Percentiles rank a stretch among this genome's conserved stretches.
These are phyloP conservation scores for Puffinus mauretanicus DNA, from an alignment of 2,113 vertebrate species.

Conservation along the genomic window DNA sequence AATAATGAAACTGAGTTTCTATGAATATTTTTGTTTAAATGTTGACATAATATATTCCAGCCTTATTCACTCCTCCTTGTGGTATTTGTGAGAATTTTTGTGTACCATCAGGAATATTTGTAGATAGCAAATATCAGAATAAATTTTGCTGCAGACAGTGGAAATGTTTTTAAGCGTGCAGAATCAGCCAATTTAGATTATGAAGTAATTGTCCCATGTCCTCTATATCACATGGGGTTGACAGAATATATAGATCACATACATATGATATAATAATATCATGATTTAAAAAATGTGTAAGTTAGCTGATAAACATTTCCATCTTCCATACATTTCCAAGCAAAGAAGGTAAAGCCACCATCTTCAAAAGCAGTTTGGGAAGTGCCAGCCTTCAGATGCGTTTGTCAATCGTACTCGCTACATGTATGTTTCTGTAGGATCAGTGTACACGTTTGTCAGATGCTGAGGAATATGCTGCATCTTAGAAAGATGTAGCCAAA, in stretches of 20 bases:
- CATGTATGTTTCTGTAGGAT: not conserved
- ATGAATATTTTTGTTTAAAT: not conserved
- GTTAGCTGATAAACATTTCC: not conserved
- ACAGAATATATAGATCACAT: not conserved
- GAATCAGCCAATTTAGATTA: not conserved
- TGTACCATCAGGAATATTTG: not conserved
- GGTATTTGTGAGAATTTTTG: not conserved
- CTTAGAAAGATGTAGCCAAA: not conserved
- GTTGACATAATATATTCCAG: not conserved
- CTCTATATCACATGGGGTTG: not conserved
- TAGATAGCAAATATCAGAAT: not conserved
- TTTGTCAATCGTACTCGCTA: not conserved
- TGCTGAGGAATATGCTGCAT: not conserved
- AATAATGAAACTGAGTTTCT: not conserved
- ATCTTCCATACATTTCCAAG: not conserved
- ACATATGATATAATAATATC: not conserved
- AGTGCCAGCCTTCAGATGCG: not conserved
- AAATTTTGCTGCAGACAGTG: not conserved
- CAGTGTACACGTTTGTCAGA: not conserved
- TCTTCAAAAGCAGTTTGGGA: not conserved
- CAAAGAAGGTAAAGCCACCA: not conserved
- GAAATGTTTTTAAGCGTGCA: not conserved
- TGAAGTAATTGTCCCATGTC: not conserved
- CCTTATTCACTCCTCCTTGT: not conserved
- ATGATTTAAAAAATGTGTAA: not conserved